Evolutionary conservation across 2,113 vertebrate genomes (phyloP), one percentile per base, ranked within the genome.

Genomic region (Mastomys natalensis): DNA sequence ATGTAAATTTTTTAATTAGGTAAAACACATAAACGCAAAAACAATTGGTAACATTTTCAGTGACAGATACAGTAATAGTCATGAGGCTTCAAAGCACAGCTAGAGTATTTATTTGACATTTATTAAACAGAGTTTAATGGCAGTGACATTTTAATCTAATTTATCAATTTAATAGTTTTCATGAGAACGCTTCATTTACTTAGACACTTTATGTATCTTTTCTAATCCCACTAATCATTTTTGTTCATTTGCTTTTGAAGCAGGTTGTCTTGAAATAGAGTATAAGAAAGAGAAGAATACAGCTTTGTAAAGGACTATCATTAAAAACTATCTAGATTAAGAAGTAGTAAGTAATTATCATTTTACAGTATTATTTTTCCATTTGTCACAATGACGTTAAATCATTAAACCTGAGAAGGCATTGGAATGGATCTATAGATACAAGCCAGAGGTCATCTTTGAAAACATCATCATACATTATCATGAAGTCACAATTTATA

Each of bases 111-210:
- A 94, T 96, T 94, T 98, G 97, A 97, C 96, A 97, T 98, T 98
- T 98, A 90, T 97, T 98, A 98, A 98, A 98, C 88, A 96, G 97
- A 98, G 95, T 94, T 98, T 98, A 98, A 98, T 98, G 95, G 82
- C 34, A 94, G 73, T 98, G 98, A 98, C 97, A 98, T 98, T 99
- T 98, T 98, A 97, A 95, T 93, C 51, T 97, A 97, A 98, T 98
- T 97, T 92, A 78, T 98, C 95, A 89, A 96, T 97, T 96, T 98
- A 98, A 97, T 96, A 96, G 60, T 98, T 98, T 98, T 97, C 88
- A 97, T 97, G 98, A 96, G 98, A 98, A 98, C 95, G 95, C 70
- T 98, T 91, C 74, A 97, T 98, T 98, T 98, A 95, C 96, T 97
- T 95, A 95, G 90, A 92, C 78, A 64, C 94, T 97, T 43, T 77